Base-by-base conservation (phyloP, 1,140 invertebrate genomes). In the Papilio aristodemus region DNA sequence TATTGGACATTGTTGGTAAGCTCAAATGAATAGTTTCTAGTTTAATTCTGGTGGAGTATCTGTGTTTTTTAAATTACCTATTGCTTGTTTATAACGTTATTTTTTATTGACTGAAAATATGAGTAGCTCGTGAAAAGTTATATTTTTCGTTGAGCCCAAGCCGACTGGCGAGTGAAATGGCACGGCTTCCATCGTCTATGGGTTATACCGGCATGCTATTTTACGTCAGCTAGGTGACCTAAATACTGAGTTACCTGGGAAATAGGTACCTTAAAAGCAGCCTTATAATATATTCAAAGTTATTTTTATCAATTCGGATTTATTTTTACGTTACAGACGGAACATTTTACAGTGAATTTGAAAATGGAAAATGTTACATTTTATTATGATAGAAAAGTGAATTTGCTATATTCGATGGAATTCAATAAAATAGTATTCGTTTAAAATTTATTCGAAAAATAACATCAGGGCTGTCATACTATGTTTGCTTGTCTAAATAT, bases 161-260 rank as follows among this genome's bases (percentile, higher is more conserved):
- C 27, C 46, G 19, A 22, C 38, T 43, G 38, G 38, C 60, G 37
- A 41, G 11, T 10, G 39, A 64, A 64, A 27, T 64, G 38, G 62
- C 11, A 27, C 62, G 38, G 62, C 39, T 64, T 64, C 62, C 62
- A 64, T 64, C 62, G 62, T 41, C 63, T 66, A 46, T 66, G 63
- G 63, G 41, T 66, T 39, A 57, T 57, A 25, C 57, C 57, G 36
- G 37, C 63, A 37, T 66, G 25, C 32, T 46, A 59, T 59, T 66
- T 43, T 17, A 66, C 63, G 41, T 66, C 41, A 50, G 63, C 62
- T 46, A 66, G 63, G 41, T 46, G 63, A 66, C 63, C 63, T 32
- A 66, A 66, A 66, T 64, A 64, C 62, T 32, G n/a, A 17, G 62
- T 64, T 64, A 64, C 41, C 63, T 46, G 63, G 63, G 22, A 38